phyloP scores from a whole-genome alignment of 2,113 vertebrate species.

The Strix aluco region DNA sequence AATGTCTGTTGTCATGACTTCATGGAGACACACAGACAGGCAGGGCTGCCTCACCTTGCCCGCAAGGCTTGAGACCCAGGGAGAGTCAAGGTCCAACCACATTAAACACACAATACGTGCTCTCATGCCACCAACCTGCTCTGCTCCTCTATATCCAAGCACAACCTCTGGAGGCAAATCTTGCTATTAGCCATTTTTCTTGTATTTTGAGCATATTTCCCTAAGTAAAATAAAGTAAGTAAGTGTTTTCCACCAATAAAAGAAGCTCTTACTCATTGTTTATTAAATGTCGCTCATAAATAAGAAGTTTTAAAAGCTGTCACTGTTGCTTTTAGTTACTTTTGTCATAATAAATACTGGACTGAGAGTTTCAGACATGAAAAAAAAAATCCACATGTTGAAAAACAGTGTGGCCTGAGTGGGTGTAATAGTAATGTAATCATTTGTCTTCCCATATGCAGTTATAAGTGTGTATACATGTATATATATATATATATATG shows the following conservation, averaged over 20 bases:
- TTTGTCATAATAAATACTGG: background rate
- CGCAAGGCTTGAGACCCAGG: background rate
- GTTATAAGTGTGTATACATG: background rate
- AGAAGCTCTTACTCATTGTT: background rate
- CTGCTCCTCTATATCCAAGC: background rate
- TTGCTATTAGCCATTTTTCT: background rate
- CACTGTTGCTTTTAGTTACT: background rate
- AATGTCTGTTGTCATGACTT: background rate
- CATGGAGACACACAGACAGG: background rate
- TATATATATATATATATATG: background rate
- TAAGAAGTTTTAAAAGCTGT: background rate
- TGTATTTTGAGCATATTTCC: background rate
- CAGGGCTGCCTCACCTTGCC: background rate
- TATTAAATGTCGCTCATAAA: background rate
- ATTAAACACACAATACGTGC: background rate
- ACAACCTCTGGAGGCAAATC: background rate
- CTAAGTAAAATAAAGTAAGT: background rate
- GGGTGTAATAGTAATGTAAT: background rate
- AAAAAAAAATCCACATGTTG: background rate
- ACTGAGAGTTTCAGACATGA: background rate
- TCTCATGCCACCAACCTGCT: background rate
- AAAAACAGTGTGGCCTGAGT: background rate
- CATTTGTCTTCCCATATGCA: background rate
- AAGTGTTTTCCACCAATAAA: background rate
- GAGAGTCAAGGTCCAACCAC: background rate